Evolutionary conservation across 2,797 vertebrate species (phyloP), one percentile per base, ranked within the genome.

Genomic region (Pterois miles): DNA sequence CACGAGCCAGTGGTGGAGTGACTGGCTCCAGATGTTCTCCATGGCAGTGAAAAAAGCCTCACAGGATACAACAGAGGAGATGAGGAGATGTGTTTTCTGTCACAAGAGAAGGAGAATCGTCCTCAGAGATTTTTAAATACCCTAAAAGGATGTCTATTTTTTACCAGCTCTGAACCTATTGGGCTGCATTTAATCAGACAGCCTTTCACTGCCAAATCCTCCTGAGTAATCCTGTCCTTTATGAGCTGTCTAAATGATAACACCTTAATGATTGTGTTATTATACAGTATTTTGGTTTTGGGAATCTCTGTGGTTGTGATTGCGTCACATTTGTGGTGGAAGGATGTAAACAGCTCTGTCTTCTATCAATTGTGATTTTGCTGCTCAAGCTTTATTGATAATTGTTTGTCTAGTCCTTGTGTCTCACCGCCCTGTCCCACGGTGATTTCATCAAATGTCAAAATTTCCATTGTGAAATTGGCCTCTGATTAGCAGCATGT

Each of bases 1-100:
- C 65, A n/a, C 38, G 48, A 87, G 86, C 82, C 87, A 84, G 70
- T 22, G 54, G 81, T 29, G 70, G 88, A 91, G 85, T 91, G 92
- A 93, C 91, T 79, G 89, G 80, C 76, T 93, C 92, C 92, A 94
- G 93, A 93, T 94, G 93, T 94, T 90, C 68, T 68, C 77, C n/a
- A 5, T 53, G 54, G 79, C 63, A 64, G 36, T 6, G 11, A 74
- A 80, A 78, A 78, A 73, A 79, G 33, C 65, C 82, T 87, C 77
- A 73, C 83, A 80, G 88, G 88, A 84, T 74, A 64, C 81, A 86
- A 52, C 56, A 58, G 63, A 14, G 65, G 77, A 86, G 77, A 86
- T 73, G 87, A 88, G 78, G 80, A 73, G 82, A 89, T 86, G 82
- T 84, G 80, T 88, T 91, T 92, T 88, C 48, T 88, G 79, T 89